Evolutionary conservation across 2,797 vertebrate genomes (phyloP).

Genomic region (Poeciliopsis gracilis): DNA sequence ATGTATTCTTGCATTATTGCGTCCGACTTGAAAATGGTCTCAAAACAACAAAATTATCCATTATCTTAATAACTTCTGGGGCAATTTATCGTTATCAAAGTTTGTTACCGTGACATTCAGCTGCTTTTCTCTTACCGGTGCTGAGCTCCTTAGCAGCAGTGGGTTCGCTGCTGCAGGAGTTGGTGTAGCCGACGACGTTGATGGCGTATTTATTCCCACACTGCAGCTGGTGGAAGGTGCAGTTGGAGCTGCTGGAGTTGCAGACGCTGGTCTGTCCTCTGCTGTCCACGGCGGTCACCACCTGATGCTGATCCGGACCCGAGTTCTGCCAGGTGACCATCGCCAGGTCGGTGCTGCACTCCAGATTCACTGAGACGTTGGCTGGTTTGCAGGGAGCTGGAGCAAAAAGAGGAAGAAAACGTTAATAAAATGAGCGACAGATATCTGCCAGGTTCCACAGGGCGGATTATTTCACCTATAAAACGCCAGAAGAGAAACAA

Average conservation of each 20-base stretch:
- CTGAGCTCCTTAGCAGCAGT: constrained; percentile 38
- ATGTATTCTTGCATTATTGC: too few species aligned
- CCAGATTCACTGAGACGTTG: constrained; percentile 45
- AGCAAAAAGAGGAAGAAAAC: neutral
- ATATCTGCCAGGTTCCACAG: neutral
- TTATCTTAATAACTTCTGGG: too few species aligned
- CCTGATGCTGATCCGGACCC: constrained; percentile 66
- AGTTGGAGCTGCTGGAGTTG: constrained; percentile 70
- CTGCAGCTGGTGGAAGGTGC: constrained; percentile 68
- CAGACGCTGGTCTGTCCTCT: constrained; percentile 59
- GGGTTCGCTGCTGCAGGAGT: constrained; percentile 66
- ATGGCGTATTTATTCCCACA: constrained; percentile 78
- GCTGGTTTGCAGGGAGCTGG: constrained; percentile 77
- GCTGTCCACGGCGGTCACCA: constrained; percentile 65
- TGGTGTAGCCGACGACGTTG: constrained; percentile 68
- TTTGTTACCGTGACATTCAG: too few species aligned
- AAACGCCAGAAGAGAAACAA: too few species aligned
- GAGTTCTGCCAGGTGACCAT: constrained; percentile 70
- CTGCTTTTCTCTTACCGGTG: constrained; percentile 38
- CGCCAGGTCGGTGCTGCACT: constrained; percentile 69
- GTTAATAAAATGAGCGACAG: neutral
- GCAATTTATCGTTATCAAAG: too few species aligned
- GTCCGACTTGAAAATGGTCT: too few species aligned
- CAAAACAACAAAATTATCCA: too few species aligned
- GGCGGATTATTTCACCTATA: too few species aligned